Conservation (phyloP, 2,797 vertebrate genomes). For the Halcyon leucocephala region DNA sequence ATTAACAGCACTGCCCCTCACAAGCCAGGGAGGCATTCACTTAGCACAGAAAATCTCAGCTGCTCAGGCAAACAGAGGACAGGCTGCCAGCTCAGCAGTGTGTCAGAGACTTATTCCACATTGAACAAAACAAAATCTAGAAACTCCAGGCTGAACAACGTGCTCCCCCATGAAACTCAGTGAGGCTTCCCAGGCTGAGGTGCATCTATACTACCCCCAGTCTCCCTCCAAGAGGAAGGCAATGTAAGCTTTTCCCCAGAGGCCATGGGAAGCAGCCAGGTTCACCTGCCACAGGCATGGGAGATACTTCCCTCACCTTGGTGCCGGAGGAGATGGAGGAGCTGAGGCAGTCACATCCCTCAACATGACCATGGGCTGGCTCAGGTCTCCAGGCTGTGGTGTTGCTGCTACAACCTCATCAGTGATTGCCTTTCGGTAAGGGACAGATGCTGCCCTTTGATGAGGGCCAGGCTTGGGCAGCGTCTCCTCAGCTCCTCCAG, state of each 20-base stretch:
- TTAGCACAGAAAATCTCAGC: not conserved
- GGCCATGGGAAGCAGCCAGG: not conserved
- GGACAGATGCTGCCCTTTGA: not conserved
- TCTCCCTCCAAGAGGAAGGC: not conserved
- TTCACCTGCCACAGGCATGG: not conserved
- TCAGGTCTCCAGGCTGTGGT: not conserved
- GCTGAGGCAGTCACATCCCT: not conserved
- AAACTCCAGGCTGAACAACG: not conserved
- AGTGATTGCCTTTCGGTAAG: accelerated
- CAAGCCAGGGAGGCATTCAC: not conserved
- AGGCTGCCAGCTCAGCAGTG: not conserved
- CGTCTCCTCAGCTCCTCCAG: not conserved
- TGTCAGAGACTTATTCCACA: not conserved
- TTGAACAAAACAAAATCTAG: not conserved
- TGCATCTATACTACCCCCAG: not conserved
- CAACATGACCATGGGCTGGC: accelerated
- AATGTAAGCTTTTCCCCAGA: not conserved
- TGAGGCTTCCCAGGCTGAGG: not conserved
- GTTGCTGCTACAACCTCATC: not conserved
- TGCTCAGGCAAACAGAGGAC: not conserved
- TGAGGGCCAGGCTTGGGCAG: not conserved
- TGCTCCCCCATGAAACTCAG: not conserved
- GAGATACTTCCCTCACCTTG: not conserved
- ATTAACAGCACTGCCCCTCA: not conserved
- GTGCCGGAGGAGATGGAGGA: not conserved